These are phyloP conservation scores for Anser cygnoides DNA, from an alignment of 2,113 vertebrate genomes.

Conservation along the genomic window DNA sequence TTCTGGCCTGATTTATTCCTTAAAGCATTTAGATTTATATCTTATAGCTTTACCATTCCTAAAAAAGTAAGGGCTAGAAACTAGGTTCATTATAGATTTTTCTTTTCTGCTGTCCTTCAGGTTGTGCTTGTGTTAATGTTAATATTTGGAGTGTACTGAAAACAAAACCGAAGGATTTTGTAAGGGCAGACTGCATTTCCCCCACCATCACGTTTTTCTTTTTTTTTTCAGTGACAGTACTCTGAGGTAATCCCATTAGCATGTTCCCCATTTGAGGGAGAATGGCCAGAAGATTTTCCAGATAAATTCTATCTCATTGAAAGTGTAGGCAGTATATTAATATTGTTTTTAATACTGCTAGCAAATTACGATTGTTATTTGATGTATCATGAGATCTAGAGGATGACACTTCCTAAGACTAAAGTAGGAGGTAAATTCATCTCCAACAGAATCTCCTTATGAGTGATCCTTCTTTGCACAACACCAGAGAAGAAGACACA, in stretches of 20 bases:
- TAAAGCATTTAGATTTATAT: background rate
- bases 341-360: background rate
- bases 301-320: background rate
- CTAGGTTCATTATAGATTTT: background rate
- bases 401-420: background rate
- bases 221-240: no score
- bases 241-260: background rate
- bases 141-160: background rate
- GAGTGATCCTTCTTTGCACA: background rate
- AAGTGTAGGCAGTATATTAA: background rate
- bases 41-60: background rate
- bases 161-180: background rate
- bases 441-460: background rate
- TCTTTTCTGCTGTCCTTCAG: background rate
- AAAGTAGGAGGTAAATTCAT: background rate
- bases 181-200: background rate
- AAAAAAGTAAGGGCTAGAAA: background rate
- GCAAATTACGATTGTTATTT: background rate
- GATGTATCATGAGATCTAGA: background rate
- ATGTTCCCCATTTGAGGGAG: background rate
- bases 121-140: background rate
- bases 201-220: no score
- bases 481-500: background rate
- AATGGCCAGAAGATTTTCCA: background rate
- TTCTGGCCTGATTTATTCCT: background rate